A percentile compares a stretch with the other conserved stretches of the same genome.
phyloP scores from a whole-genome alignment of 92 coral and sea anemone species.

The Actinostola sp. region DNA sequence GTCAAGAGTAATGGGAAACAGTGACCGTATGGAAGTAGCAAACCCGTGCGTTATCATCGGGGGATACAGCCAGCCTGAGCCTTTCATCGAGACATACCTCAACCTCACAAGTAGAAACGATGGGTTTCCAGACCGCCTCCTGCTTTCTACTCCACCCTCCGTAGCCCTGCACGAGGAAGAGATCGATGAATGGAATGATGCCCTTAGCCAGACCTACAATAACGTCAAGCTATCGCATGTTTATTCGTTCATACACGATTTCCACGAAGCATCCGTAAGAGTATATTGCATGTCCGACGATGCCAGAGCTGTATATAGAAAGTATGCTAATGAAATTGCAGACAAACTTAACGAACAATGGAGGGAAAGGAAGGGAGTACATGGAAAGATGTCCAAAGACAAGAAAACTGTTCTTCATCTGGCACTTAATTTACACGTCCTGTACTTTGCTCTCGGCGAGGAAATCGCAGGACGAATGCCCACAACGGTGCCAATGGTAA shows the following conservation, averaged over 20 bases:
- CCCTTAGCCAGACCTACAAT: neutral
- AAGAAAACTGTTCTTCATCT: neutral
- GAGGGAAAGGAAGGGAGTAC: neutral
- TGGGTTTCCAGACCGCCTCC: slow-evolving; percentile 36
- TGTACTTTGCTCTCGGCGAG: slow-evolving; percentile 1
- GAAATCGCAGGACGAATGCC: neutral
- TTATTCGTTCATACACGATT: neutral
- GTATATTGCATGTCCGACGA: slow-evolving; percentile 1
- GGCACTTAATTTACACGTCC: slow-evolving; percentile 26
- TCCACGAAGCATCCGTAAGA: slow-evolving; percentile 2
- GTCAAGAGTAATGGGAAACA: slow-evolving; percentile 11
- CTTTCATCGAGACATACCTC: slow-evolving; percentile 26
- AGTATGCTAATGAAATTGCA: slow-evolving; percentile 7
- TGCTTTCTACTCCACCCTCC: slow-evolving; percentile 10
- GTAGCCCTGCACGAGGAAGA: slow-evolving; percentile 26
- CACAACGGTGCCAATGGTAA: neutral
- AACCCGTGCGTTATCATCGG: slow-evolving; percentile 18
- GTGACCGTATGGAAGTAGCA: slow-evolving; percentile 5
- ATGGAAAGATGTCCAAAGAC: slow-evolving; percentile 24
- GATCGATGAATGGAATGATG: slow-evolving; percentile 23
- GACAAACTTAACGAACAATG: slow-evolving; percentile 28
- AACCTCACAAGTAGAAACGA: slow-evolving; percentile 16
- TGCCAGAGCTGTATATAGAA: neutral
- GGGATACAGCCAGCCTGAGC: slow-evolving; percentile 39
- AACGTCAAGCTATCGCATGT: neutral